phyloP scores from a whole-genome alignment of 2,797 vertebrate genomes.

The Staurois parvus region DNA sequence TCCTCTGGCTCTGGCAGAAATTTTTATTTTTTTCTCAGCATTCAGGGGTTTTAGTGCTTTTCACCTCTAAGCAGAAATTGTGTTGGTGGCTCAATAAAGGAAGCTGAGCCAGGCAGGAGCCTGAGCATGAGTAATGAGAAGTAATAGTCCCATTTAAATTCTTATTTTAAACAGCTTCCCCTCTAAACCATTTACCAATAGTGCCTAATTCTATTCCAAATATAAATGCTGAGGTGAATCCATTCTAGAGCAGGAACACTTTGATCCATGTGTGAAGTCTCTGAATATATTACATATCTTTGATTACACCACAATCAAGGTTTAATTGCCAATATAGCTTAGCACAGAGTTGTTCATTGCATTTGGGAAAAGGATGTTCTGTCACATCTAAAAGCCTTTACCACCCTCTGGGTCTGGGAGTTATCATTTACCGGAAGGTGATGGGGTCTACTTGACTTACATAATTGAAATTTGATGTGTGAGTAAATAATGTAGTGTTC shows the following conservation, averaged over 20 bases:
- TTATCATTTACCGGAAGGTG: not conserved
- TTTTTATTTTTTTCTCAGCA: not conserved
- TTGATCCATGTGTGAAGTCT: not conserved
- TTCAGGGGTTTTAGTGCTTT: not conserved
- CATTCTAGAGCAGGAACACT: not conserved
- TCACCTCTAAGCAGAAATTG: not conserved
- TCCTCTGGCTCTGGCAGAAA: not conserved
- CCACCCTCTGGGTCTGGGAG: not conserved
- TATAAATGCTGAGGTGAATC: not conserved
- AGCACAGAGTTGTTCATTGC: not conserved
- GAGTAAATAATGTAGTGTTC: too few relatives aligned
- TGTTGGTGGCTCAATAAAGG: not conserved
- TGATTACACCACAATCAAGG: conserved; percentile 15
- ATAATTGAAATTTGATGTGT: not conserved
- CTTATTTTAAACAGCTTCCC: not conserved
- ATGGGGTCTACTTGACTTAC: not conserved
- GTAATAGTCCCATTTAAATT: conserved; percentile 2
- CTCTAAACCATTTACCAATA: conserved; percentile 6
- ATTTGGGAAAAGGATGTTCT: not conserved
- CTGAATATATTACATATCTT: not conserved
- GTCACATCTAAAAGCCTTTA: not conserved
- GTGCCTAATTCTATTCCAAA: not conserved
- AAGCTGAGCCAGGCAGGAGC: not conserved
- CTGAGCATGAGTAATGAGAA: not conserved
- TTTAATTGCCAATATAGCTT: conserved; percentile 6